Conservation (phyloP, 2,888 invertebrate genomes). For the Hypsopygia costalis region DNA sequence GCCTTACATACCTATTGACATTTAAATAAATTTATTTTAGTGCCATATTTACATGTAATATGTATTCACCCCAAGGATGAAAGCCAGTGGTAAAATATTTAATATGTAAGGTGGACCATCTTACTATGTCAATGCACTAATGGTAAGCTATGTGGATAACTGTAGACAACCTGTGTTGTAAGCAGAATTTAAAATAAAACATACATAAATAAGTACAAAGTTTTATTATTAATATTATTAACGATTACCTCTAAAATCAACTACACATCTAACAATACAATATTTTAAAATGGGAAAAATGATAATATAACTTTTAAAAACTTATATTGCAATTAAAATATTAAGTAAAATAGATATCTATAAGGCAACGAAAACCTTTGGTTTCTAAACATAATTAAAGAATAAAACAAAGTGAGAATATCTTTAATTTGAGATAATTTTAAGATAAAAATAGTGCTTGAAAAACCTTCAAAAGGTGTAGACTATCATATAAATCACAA, state of each 20-base stretch:
- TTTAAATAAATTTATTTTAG: too few species aligned
- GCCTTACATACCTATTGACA: too few species aligned
- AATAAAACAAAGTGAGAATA: slow-evolving; percentile 26
- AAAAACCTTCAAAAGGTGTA: slow-evolving; percentile 40
- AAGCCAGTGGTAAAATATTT: too few species aligned
- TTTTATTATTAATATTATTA: slow-evolving; percentile 62
- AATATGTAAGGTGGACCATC: too few species aligned
- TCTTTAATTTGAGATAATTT: slow-evolving; percentile 20
- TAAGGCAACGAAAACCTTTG: slow-evolving; percentile 37
- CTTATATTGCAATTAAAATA: slow-evolving; percentile 29
- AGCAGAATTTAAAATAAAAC: slow-evolving; percentile 21
- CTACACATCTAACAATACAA: slow-evolving; percentile 40
- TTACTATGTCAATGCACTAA: too few species aligned
- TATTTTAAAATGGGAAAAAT: slow-evolving; percentile 36
- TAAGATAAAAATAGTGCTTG: slow-evolving; percentile 19
- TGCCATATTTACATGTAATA: too few species aligned
- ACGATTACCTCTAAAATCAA: slow-evolving; percentile 60
- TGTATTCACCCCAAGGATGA: too few species aligned
- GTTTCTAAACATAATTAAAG: slow-evolving; percentile 35
- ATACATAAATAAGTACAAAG: slow-evolving; percentile 31
- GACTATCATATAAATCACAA: slow-evolving; percentile 68
- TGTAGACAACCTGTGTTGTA: too few species aligned
- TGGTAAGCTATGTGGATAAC: too few species aligned
- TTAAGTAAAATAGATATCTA: slow-evolving; percentile 23
- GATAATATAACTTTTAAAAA: slow-evolving; percentile 33